Evolutionary conservation across 2,888 invertebrate species (phyloP).

Genomic region (Muschampia plurimacula): DNA sequence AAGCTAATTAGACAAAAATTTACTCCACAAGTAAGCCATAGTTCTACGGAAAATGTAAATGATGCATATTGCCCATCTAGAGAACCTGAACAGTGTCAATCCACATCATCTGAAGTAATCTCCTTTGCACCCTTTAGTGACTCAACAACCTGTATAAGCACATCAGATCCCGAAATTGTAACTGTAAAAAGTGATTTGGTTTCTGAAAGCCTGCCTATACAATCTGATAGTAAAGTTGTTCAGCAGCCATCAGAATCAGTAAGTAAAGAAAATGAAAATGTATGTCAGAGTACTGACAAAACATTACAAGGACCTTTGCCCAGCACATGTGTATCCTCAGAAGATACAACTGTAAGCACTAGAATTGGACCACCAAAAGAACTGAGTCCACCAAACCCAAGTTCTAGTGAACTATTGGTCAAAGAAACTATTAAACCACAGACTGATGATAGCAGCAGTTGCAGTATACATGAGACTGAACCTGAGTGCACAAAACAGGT

Average conservation of each 20-base stretch:
- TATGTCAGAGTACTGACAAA: slow-evolving; percentile 23
- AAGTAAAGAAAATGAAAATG: slow-evolving; percentile 20
- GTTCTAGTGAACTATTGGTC: slow-evolving; percentile 43
- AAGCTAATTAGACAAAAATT: slow-evolving; percentile 79
- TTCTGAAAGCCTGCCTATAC: background rate
- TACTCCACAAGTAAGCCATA: slow-evolving; percentile 57
- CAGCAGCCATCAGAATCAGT: slow-evolving; percentile 19
- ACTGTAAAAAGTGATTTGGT: slow-evolving; percentile 23
- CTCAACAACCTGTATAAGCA: slow-evolving; percentile 51
- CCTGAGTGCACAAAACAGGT: slow-evolving; percentile 69
- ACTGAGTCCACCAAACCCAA: slow-evolving; percentile 56
- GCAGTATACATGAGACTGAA: slow-evolving; percentile 50
- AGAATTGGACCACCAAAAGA: slow-evolving; percentile 54
- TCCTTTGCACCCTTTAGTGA: slow-evolving; percentile 50
- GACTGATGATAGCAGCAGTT: slow-evolving; percentile 51
- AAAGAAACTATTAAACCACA: slow-evolving; percentile 43
- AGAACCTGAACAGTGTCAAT: slow-evolving; percentile 69
- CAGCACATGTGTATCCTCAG: background rate
- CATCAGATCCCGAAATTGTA: slow-evolving; percentile 44
- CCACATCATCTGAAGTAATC: slow-evolving; percentile 65
- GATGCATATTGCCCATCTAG: slow-evolving; percentile 47
- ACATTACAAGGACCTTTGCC: slow-evolving; percentile 10
- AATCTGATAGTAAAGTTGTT: slow-evolving; percentile 33
- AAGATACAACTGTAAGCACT: background rate
- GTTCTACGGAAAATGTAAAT: slow-evolving; percentile 51